Base-by-base conservation (phyloP, 2,797 vertebrate genomes). In the Lagocephalus sceleratus region DNA sequence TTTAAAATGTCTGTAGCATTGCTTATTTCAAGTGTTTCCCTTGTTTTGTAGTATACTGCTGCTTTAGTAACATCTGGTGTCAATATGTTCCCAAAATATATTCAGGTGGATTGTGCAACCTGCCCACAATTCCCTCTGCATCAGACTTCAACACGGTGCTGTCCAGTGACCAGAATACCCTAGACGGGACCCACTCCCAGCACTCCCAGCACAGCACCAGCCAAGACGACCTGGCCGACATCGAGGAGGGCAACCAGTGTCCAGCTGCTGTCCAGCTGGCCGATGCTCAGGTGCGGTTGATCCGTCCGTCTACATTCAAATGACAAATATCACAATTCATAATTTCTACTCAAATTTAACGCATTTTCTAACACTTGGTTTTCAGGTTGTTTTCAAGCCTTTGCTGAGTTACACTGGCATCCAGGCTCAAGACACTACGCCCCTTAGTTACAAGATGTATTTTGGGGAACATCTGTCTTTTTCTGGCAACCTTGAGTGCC, bases 381-480 rank as follows among this genome's bases (percentile, higher is more conserved):
- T 48, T n/a, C 52, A 99, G 97, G 97, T 99, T 69, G 97, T 99
- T 71, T 99, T 99, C 85, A 96, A 94, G 75, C 97, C 97, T 60
- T 86, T 99, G 61, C 86, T 99, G 60, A 95, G 91, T 83, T 92
- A 98, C 79, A 97, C 90, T 0, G 96, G 97, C 40, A 96, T 98
- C 82, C 96, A 99, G 80, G 91, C 96, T 3, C 97, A 98, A 73
- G 97, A 99, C 70, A 66, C 93, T 5, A 83, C 94, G 63, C 97
- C 97, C 0, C 89, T 98, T 20, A 97, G 95, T 83, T 99, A 98
- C 78, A 93, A 93, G 76, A 96, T 98, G 97, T 98, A 99, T 81
- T 98, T 98, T 1, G 97, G 97, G 56, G 96, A 99, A 63, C 93
- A 99, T 62, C 86, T 99, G 55, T 99, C 97, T 2, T 98, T 99